Conservation (phyloP, 2,797 vertebrate genomes). For the Poecilia velifera region DNA sequence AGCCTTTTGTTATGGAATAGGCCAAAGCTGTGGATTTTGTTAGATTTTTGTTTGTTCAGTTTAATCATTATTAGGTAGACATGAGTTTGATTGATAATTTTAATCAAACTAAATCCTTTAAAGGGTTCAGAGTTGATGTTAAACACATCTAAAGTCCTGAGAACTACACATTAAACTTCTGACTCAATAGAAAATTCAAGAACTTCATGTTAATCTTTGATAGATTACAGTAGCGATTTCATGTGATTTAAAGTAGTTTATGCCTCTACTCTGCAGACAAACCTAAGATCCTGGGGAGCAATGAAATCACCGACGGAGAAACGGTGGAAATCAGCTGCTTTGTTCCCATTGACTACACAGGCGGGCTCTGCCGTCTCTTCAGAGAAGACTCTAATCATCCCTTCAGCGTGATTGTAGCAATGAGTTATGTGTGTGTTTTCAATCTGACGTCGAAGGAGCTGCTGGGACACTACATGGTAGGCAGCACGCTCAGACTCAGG, state of each 20-base stretch:
- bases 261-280: background rate
- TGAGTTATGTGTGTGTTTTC: background rate
- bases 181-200: background rate
- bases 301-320: background rate
- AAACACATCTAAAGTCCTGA: too few species aligned
- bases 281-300: accelerated
- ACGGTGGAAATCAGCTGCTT: conserved; percentile 1
- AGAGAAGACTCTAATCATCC: accelerated
- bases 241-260: background rate
- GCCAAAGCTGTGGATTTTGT: too few species aligned
- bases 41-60: too few species aligned
- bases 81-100: too few species aligned
- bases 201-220: background rate
- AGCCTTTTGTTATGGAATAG: too few species aligned
- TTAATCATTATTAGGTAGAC: too few species aligned
- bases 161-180: background rate
- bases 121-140: background rate
- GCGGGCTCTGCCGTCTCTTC: conserved; percentile 21
- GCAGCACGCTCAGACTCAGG: background rate
- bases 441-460: conserved; percentile 4
- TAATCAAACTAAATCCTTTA: too few species aligned
- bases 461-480: background rate
- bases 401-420: background rate
- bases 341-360: background rate
- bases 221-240: background rate